A percentile compares a stretch with the other conserved stretches of the same genome.
These are phyloP conservation scores for Typhlichthys subterraneus DNA, from an alignment of 2,797 vertebrate genomes.

Conservation along the genomic window DNA sequence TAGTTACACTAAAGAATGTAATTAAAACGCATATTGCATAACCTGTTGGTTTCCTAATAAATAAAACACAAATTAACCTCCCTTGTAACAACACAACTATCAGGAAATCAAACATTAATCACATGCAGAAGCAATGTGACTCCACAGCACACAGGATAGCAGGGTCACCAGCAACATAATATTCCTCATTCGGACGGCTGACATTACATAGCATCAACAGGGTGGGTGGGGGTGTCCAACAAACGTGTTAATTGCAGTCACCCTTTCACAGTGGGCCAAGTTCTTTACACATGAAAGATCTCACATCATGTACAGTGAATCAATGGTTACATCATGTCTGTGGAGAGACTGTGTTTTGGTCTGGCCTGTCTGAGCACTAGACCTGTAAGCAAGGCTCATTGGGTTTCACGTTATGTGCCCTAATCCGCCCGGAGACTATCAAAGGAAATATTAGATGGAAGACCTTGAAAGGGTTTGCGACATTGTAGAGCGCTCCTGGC, in stretches of 20 bases:
- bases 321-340: slow-evolving; percentile 62
- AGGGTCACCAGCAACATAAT: slow-evolving; percentile 28
- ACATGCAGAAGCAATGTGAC: slow-evolving; percentile 26
- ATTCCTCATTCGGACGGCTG: slow-evolving; percentile 19
- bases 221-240: slow-evolving; percentile 29
- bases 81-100: not conserved
- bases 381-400: slow-evolving; percentile 54
- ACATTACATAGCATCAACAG: slow-evolving; percentile 46
- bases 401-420: slow-evolving; percentile 59
- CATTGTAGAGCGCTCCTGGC: slow-evolving; percentile 48
- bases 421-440: slow-evolving; percentile 61
- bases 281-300: slow-evolving; percentile 48
- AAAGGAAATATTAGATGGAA: slow-evolving; percentile 66
- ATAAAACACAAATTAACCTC: not conserved
- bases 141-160: slow-evolving; percentile 22
- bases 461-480: slow-evolving; percentile 62
- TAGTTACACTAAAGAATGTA: no score
- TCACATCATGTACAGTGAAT: slow-evolving; percentile 44
- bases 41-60: no score
- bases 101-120: slow-evolving; percentile 30
- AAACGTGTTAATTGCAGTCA: slow-evolving; percentile 49
- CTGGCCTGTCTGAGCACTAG: slow-evolving; percentile 39
- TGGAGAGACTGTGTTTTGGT: slow-evolving; percentile 37
- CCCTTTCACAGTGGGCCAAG: slow-evolving; percentile 53
- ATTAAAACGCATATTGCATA: no score